A percentile compares a stretch with the other conserved stretches of the same genome.
Evolutionary conservation across 30 jellyfish, hydroid and myxozoan genomes (phyloP).

Genomic region (Catostylus mosaicus): DNA sequence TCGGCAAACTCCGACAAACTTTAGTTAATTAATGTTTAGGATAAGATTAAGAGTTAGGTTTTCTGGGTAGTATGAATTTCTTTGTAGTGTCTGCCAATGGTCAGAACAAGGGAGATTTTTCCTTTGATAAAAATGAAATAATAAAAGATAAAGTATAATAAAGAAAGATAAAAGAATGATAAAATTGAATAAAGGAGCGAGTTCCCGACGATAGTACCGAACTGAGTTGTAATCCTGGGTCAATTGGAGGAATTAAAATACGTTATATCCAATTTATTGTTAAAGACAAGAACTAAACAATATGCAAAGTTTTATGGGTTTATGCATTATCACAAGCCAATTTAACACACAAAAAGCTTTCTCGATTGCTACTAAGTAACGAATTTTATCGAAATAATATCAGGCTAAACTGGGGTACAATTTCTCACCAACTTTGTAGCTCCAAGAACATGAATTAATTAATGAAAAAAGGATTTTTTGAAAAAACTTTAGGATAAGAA

Average conservation of each 20-base stretch:
- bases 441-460: no score
- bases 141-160: no score
- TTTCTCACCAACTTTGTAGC: no score
- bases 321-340: not conserved
- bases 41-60: not conserved
- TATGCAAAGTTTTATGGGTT: not conserved
- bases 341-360: no score
- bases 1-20: no score
- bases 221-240: not conserved
- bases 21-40: not conserved
- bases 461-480: no score
- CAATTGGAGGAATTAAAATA: not conserved
- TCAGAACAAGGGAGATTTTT: not conserved
- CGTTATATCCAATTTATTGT: not conserved
- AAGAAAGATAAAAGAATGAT: no score
- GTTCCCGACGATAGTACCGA: not conserved
- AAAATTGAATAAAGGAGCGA: not conserved
- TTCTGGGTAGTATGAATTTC: not conserved
- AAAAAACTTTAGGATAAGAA: no score
- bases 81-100: not conserved
- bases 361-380: no score
- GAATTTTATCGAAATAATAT: no score
- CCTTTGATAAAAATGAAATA: not conserved
- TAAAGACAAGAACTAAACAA: not conserved
- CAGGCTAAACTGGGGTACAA: no score